Conservation (phyloP, 2,888 invertebrate genomes). For the Creontiades dilutus region DNA sequence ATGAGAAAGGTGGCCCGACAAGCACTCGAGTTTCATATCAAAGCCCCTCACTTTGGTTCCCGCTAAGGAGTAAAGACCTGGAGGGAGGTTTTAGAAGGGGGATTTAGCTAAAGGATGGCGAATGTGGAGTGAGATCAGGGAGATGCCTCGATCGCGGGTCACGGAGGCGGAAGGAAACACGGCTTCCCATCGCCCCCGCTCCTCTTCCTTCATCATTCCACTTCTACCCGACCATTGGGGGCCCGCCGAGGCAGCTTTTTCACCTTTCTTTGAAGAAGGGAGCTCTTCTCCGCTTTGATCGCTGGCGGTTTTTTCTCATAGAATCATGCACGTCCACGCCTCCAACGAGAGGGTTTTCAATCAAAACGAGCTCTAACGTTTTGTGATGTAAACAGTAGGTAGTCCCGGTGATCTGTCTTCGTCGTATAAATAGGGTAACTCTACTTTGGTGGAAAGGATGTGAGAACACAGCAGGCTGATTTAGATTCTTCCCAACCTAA, state of each 20-base stretch:
- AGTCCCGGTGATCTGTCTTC: background rate
- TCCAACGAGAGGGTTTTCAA: background rate
- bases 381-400: background rate
- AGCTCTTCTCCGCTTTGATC: constrained; percentile 53
- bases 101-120: constrained; percentile 7
- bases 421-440: too few species aligned
- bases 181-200: constrained; percentile 29
- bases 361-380: background rate
- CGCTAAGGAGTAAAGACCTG: constrained; percentile 15
- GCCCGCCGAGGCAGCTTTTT: background rate
- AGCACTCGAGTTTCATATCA: constrained; percentile 50
- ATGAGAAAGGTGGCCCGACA: constrained; percentile 7
- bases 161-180: constrained; percentile 59
- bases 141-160: constrained; percentile 41
- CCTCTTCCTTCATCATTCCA: background rate
- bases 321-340: constrained; percentile 14
- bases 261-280: constrained; percentile 4
- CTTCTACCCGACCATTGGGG: background rate
- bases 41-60: background rate
- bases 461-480: too few species aligned
- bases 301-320: constrained; percentile 39
- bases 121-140: constrained; percentile 26
- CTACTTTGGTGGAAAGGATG: too few species aligned
- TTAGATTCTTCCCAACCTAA: too few species aligned
- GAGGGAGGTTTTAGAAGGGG: constrained; percentile 38